Base-by-base conservation (phyloP, 2,797 vertebrate genomes). In the Micromesistius poutassou region DNA sequence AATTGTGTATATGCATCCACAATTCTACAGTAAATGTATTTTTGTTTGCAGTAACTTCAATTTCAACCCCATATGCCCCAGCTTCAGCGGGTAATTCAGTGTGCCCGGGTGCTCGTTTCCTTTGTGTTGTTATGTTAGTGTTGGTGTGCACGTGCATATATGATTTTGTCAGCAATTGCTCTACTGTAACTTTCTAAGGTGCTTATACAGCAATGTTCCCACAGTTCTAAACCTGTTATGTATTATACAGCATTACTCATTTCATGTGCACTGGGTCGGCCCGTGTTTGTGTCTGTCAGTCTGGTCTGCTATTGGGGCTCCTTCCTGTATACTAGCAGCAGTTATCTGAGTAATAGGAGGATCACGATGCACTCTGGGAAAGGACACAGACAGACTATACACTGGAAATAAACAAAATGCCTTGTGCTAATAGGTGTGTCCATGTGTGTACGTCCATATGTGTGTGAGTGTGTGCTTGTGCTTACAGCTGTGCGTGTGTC, bases 191-290 rank as follows among this genome's bases (percentile, higher is more conserved):
- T 38, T n/a, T 70, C 79, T 78, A 79, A 85, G 81, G 77, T 89
- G 85, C 86, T 89, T 87, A 87, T 83, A 83, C 81, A 85, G 85
- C 84, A 84, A 74, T 4, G 86, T 89, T 91, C 85, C 86, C 88
- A 91, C 86, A 86, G 83, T 72, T 88, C 77, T 35, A 25, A 31
- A 91, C 89, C 89, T 92, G 92, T 91, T 92, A 88, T 83, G 89
- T 84, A 90, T 92, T 92, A 93, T 80, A 76, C 75, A 74, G 82
- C 42, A 83, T 92, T 90, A 92, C 84, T 92, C 91, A 92, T 81
- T 83, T 80, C 78, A 83, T 62, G 81, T 88, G 87, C 81, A 84
- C 79, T 82, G 84, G 84, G 84, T 89, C 79, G 81, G 84, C 87
- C 85, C 89, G 83, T 87, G 83, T 90, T 86, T 91, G 82, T 85